Evolutionary conservation across 2,797 vertebrate genomes (phyloP).

Genomic region (Onychomys arenicola): DNA sequence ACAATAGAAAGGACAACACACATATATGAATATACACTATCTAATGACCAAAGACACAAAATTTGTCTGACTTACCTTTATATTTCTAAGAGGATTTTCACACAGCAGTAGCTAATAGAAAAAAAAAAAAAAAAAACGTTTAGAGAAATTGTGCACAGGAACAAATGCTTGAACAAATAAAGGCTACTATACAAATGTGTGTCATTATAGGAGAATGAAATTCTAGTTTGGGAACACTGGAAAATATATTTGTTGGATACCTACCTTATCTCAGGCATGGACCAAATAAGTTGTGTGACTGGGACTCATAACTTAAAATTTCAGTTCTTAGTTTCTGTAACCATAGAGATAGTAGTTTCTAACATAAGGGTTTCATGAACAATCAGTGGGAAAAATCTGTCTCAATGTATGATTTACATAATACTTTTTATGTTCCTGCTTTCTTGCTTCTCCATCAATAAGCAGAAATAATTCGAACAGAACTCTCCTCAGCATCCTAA

Average conservation of each 20-base stretch:
- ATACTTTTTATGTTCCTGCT: not conserved
- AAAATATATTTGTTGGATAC: not conserved
- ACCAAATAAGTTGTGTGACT: not conserved
- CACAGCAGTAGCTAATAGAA: not conserved
- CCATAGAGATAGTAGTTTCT: not conserved
- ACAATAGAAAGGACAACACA: not conserved
- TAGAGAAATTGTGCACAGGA: not conserved
- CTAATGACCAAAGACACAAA: not conserved
- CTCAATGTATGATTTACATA: not conserved
- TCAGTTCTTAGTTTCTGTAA: not conserved
- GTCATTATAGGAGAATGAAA: not conserved
- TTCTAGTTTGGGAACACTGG: not conserved
- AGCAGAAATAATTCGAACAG: not conserved
- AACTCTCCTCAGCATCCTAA: not conserved
- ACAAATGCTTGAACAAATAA: not conserved
- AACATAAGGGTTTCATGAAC: not conserved
- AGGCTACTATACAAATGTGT: not conserved
- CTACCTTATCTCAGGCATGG: not conserved
- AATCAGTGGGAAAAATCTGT: not conserved
- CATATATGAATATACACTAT: not conserved
- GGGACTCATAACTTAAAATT: not conserved
- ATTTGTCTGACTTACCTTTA: not conserved
- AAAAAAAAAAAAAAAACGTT: too few relatives aligned
- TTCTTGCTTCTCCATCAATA: not conserved
- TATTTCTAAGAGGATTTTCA: not conserved